Evolutionary conservation across 2,888 invertebrate genomes (phyloP).

Genomic region (Temnothorax unifasciatus): DNA sequence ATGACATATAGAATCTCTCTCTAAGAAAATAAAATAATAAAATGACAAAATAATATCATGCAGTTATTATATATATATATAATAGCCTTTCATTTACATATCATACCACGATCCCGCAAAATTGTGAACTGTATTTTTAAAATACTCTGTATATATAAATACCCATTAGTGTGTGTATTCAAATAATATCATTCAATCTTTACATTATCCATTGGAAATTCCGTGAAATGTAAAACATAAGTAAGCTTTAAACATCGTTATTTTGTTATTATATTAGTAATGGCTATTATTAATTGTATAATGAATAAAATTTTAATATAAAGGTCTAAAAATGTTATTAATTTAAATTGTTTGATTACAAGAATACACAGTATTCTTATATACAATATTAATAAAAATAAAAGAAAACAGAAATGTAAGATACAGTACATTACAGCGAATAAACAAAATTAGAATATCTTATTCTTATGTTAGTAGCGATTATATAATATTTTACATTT

Average conservation of each 20-base stretch:
- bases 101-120: background rate
- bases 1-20: background rate
- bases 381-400: background rate
- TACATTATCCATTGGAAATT: background rate
- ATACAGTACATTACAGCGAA: background rate
- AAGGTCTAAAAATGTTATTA: background rate
- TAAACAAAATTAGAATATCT: slow-evolving; percentile 31
- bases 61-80: too few species aligned
- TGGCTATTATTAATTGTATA: background rate
- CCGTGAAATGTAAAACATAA: background rate
- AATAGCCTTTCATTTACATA: background rate
- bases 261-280: background rate
- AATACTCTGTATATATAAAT: background rate
- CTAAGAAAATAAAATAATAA: background rate
- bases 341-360: slow-evolving; percentile 17
- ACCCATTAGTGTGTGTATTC: background rate
- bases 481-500: slow-evolving; percentile 6
- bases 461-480: background rate
- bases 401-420: background rate
- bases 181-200: background rate
- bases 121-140: background rate
- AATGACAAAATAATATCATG: background rate
- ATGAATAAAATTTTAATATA: background rate
- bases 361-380: background rate
- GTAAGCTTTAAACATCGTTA: background rate